phyloP scores from a whole-genome alignment of 2,113 vertebrate genomes.

The Chaetura pelagica region DNA sequence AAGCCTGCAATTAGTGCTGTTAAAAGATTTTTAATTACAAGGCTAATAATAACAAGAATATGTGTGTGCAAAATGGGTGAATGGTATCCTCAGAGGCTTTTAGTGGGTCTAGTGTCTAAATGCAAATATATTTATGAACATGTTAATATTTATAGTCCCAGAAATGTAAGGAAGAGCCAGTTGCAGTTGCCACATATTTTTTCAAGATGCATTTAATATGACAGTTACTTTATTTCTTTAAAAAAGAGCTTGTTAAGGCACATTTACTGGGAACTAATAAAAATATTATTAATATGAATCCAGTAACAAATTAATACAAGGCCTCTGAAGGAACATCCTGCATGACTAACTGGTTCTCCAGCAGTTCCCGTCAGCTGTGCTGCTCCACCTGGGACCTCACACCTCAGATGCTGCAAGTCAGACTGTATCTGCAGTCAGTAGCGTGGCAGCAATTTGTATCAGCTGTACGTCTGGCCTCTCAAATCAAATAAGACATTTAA shows the following conservation, averaged over 20 bases:
- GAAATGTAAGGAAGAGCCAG: constrained; percentile 28
- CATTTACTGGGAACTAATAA: constrained; percentile 18
- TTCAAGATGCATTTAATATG: constrained; percentile 63
- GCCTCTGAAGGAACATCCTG: not conserved
- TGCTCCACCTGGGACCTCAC: rapidly evolving
- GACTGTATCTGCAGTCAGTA: not conserved
- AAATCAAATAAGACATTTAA: not conserved
- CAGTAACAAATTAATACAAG: not conserved
- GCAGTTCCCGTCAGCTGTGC: rapidly evolving
- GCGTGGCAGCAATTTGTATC: rapidly evolving
- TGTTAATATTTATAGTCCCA: constrained; percentile 54
- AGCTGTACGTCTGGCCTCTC: not conserved
- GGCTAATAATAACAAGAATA: constrained; percentile 62
- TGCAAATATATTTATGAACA: constrained; percentile 33
- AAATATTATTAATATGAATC: not conserved
- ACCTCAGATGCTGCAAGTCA: rapidly evolving
- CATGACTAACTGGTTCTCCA: not conserved
- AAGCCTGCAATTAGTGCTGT: constrained; percentile 54
- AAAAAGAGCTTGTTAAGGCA: constrained; percentile 2
- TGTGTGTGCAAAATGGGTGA: constrained; percentile 57
- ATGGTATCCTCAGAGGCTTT: constrained; percentile 38
- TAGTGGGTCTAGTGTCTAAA: constrained; percentile 44
- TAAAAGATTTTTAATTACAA: constrained; percentile 68
- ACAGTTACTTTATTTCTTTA: constrained; percentile 9
- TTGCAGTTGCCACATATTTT: constrained; percentile 10